Base-by-base conservation (phyloP, 2,888 invertebrate genomes). In the Zelleria hepariella region DNA sequence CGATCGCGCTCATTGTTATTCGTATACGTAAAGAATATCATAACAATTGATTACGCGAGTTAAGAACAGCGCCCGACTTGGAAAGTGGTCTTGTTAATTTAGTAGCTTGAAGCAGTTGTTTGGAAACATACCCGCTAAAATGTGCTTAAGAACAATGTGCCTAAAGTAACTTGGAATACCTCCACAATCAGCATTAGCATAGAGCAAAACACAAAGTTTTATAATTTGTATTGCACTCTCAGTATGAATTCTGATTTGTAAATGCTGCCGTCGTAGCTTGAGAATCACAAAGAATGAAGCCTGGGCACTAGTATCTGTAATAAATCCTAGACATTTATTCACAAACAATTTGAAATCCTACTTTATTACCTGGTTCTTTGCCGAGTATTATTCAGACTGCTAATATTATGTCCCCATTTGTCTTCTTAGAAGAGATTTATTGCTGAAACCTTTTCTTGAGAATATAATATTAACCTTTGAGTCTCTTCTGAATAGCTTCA, bases 401-500 rank as follows among this genome's bases (percentile, higher is more conserved):
- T n/a, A n/a, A n/a, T n/a, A n/a, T n/a, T n/a, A n/a, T n/a, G n/a
- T n/a, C n/a, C n/a, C n/a, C n/a, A n/a, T n/a, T n/a, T n/a, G n/a
- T n/a, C n/a, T n/a, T n/a, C n/a, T n/a, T n/a, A n/a, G n/a, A n/a
- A n/a, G n/a, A n/a, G n/a, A n/a, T n/a, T n/a, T n/a, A n/a, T n/a
- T n/a, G n/a, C n/a, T n/a, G n/a, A n/a, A n/a, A n/a, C n/a, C n/a
- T n/a, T n/a, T n/a, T n/a, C n/a, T n/a, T n/a, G n/a, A n/a, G n/a
- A n/a, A n/a, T n/a, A n/a, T 32, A 42, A 42, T 42, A 7, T 58
- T 61, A 63, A 58, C 62, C 61, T 65, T 63, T 61, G 61, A 60
- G 63, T 62, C 20, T 1, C 5, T 23, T 18, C 8, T 23, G n/a
- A n/a, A n/a, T n/a, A n/a, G n/a, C n/a, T n/a, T n/a, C n/a, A n/a